Conservation (phyloP, 1,140 invertebrate genomes). For the Batillaria attramentaria region DNA sequence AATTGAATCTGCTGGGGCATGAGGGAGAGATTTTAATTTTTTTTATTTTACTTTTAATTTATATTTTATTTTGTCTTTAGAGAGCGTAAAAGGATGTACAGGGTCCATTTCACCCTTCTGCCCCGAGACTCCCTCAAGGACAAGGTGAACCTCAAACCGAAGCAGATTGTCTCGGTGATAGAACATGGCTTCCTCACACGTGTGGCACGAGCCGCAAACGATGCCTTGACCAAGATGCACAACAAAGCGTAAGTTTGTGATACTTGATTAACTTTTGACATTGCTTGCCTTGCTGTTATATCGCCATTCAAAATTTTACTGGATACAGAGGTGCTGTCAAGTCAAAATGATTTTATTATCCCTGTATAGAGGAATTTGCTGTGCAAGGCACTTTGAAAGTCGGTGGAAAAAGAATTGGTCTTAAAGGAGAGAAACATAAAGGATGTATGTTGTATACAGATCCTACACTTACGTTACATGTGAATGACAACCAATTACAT, state of each 20-base stretch:
- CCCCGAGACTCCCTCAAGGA: constrained; percentile 17
- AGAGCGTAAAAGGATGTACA: constrained; percentile 1
- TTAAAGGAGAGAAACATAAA: no score
- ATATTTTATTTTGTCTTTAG: not conserved
- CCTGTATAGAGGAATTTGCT: no score
- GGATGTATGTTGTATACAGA: no score
- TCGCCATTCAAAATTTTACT: no score
- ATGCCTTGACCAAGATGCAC: constrained; percentile 26
- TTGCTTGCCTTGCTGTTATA: no score
- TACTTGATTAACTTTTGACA: no score
- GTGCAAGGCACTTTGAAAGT: no score
- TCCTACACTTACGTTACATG: no score
- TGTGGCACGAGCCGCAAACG: not conserved
- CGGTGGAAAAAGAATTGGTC: no score
- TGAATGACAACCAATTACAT: no score
- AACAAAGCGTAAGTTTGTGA: not conserved
- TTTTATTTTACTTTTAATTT: constrained; percentile 9
- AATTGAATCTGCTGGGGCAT: not conserved
- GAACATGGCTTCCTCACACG: constrained; percentile 14
- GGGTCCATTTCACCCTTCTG: not conserved
- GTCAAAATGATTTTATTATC: no score
- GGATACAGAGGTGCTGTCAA: no score
- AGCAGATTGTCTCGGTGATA: constrained; percentile 18
- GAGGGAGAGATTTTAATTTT: not conserved
- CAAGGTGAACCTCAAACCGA: constrained; percentile 21